phyloP scores from a whole-genome alignment of 2,888 invertebrate genomes.

The Oligia strigilis region DNA sequence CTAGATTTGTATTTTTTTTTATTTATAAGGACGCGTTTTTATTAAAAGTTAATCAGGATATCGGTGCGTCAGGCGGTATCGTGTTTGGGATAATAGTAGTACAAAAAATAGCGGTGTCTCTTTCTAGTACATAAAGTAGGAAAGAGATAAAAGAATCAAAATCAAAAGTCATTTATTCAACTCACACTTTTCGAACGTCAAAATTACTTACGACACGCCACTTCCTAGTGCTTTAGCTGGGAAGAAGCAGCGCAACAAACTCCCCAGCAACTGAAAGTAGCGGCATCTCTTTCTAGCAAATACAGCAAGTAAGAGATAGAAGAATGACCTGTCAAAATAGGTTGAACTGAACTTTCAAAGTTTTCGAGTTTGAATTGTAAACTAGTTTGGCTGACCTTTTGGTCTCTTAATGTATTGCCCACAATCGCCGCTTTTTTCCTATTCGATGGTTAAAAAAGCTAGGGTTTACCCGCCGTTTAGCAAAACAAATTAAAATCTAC shows the following conservation, averaged over 20 bases:
- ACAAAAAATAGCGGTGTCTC: background rate
- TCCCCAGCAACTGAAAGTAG: too few species aligned
- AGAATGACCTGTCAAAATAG: background rate
- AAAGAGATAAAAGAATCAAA: background rate
- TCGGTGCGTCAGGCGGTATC: constrained; percentile 58
- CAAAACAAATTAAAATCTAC: background rate
- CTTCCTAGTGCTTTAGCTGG: background rate
- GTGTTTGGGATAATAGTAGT: constrained; percentile 40
- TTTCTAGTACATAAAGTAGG: constrained; percentile 3
- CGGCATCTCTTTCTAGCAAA: background rate
- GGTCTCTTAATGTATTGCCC: background rate
- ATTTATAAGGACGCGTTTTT: constrained; percentile 69
- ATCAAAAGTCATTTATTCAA: background rate
- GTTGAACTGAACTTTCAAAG: constrained; percentile 12
- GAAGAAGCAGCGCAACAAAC: background rate
- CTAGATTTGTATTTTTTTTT: constrained; percentile 86
- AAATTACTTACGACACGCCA: background rate
- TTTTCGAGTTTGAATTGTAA: constrained; percentile 5
- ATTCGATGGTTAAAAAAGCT: background rate
- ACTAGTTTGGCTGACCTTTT: background rate
- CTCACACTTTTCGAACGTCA: too few species aligned
- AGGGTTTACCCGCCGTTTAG: background rate
- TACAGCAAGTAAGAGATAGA: background rate
- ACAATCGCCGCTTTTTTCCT: background rate
- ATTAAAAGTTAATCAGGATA: constrained; percentile 50